A percentile compares a stretch with the other conserved stretches of the same genome.
phyloP scores from a whole-genome alignment of 2,797 vertebrate genomes.

The Labroides dimidiatus region DNA sequence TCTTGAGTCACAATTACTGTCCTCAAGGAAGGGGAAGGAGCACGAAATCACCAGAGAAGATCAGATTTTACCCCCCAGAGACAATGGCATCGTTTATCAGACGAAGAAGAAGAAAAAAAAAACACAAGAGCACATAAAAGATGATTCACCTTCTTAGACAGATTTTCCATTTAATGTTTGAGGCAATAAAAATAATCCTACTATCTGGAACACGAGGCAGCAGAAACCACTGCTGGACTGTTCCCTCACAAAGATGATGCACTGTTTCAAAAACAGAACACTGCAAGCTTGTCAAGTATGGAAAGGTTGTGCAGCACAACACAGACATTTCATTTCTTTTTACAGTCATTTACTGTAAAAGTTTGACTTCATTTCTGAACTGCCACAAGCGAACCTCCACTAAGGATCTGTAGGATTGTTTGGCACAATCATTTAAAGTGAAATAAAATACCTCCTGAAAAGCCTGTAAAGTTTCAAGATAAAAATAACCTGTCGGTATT shows the following conservation, averaged over 20 bases:
- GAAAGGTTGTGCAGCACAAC: background rate
- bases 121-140: conserved; percentile 3
- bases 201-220: conserved; percentile 21
- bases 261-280: background rate
- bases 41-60: background rate
- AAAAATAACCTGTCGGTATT: conserved; percentile 1
- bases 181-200: conserved; percentile 37
- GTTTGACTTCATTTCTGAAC: too few relatives aligned
- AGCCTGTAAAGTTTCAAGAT: background rate
- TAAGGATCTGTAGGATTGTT: too few relatives aligned
- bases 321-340: conserved; percentile 10
- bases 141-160: conserved; percentile 38
- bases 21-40: conserved; percentile 22
- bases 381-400: too few relatives aligned
- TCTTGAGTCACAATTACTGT: conserved; percentile 40
- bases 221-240: background rate
- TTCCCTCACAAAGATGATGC: conserved; percentile 19
- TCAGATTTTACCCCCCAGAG: conserved; percentile 16
- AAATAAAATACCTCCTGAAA: conserved; percentile 10
- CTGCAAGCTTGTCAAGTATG: background rate
- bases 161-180: conserved; percentile 39
- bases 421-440: background rate
- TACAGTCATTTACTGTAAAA: conserved; percentile 21
- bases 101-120: background rate
- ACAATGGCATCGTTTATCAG: conserved; percentile 27